Evolutionary conservation across 2,797 vertebrate species (phyloP).

Genomic region (Cyclopterus lumpus): DNA sequence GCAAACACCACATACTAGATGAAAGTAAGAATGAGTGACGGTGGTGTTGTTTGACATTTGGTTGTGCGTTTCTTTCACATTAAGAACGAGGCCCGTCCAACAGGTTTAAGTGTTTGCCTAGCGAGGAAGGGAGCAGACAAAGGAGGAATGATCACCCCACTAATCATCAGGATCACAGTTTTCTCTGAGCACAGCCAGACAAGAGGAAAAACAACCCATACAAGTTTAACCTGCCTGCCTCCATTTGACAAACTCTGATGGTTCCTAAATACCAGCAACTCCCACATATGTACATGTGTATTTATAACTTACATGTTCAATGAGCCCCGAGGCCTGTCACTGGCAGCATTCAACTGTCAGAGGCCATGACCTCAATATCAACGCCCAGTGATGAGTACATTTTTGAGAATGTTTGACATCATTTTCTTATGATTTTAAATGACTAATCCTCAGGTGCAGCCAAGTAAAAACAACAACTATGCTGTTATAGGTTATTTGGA

Average conservation of each 20-base stretch:
- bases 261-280: constrained; percentile 44
- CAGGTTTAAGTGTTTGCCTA: constrained; percentile 74
- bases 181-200: constrained; percentile 28
- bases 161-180: constrained; percentile 61
- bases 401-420: not conserved
- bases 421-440: not conserved
- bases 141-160: constrained; percentile 56
- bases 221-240: constrained; percentile 52
- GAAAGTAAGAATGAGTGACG: constrained; percentile 21
- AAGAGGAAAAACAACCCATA: constrained; percentile 34
- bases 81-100: constrained; percentile 52
- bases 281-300: constrained; percentile 54
- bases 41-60: constrained; percentile 35
- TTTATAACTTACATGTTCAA: constrained; percentile 49
- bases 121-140: constrained; percentile 45
- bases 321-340: constrained; percentile 45
- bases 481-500: not conserved
- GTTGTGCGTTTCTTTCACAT: constrained; percentile 35
- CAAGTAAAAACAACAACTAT: not conserved
- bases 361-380: constrained; percentile 8
- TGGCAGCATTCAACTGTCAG: constrained; percentile 27
- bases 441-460: not conserved
- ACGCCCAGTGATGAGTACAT: not conserved
- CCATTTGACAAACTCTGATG: constrained; percentile 12
- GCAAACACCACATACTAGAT: not conserved